Base-by-base conservation (phyloP, 53 echinoderm and acorn worm genomes). In the Pentamera pediparva region DNA sequence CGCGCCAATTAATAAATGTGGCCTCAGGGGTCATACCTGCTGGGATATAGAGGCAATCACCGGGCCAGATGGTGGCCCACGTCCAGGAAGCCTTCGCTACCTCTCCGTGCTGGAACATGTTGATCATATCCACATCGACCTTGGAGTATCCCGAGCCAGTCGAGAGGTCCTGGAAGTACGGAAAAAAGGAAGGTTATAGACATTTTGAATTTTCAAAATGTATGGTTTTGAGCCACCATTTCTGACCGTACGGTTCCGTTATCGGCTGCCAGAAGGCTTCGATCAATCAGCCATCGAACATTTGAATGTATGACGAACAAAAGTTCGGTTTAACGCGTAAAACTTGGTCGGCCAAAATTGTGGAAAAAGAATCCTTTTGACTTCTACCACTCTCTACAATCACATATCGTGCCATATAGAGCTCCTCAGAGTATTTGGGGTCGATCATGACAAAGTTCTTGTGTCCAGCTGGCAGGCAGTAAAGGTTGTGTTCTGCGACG, bases 361-460 rank as follows among this genome's bases (percentile, higher is more conserved):
- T n/a, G n/a, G n/a, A n/a, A n/a, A n/a, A n/a, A n/a, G n/a, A n/a
- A n/a, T n/a, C n/a, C n/a, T n/a, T n/a, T n/a, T n/a, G n/a, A n/a
- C n/a, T n/a, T n/a, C 17, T 45, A 45, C 17, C 17, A n/a, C n/a
- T n/a, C n/a, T n/a, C n/a, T 57, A 6, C 19, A 53, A 78, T 72
- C 58, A 92, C 93, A 83, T 83, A 53, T 20, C 87, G 67, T 1
- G 59, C 65, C 77, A 95, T 70, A 17, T 64, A 65, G 17, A 95
- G 58, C 15, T 85, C 49, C 51, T 79, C 70, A 0, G 82, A 45
- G 62, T 70, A 95, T 55, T 82, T 90, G 1, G 87, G 95, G 28
- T 95, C 79, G 11, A 95, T 91, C 90, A 95, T 90, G 59, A 95
- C 90, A 72, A 95, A 95, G 43, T 95, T 85, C 60, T 95, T 95